Base-by-base conservation (phyloP, 2,797 vertebrate genomes). In the Emys orbicularis region DNA sequence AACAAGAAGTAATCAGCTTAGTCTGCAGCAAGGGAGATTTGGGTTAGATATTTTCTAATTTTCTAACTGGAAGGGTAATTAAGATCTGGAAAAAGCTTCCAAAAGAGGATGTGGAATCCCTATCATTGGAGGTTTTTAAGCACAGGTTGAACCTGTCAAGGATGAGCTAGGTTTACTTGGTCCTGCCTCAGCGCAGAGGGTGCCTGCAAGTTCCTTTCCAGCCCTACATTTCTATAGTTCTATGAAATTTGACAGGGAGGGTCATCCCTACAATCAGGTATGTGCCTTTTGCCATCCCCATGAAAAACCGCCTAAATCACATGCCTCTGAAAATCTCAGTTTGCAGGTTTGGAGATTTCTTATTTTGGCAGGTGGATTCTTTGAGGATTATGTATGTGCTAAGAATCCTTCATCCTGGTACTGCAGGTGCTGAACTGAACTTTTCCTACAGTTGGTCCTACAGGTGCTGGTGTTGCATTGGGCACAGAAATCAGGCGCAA, bases 321-420 rank as follows among this genome's bases (percentile, higher is more conserved):
- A 4, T 34, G 12, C 9, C n/a, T 72, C n/a, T 72, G n/a, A 72
- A 29, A 82, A 41, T 5, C 23, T 81, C n/a, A 87, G 76, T 88
- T 86, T 84, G 1, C 8, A 2, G 56, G 2, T 86, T 84, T 57
- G 87, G 72, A 89, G 74, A 72, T 37, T 72, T 72, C 16, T 41
- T 19, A 37, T 19, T 9, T 77, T 53, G 47, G 53, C 18, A 57
- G 34, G 5, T 92, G 7, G 12, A 81, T 92, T 89, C 54, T 79
- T 87, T 31, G 25, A 29, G 4, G 50, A 1, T 49, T 12, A 84
- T 18, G 81, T 83, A 11, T 18, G 41, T 37, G 31, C 57, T 59
- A 59, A 59, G 29, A 6, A 27, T 81, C 3, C 23, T 68, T 81
- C 80, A 16, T 16, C 29, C 19, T 0, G 0, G 1, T 18, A 4